Percentiles rank a stretch among this genome's conserved stretches.
Evolutionary conservation across 37 sponge, comb jelly and placozoan species (phyloP).

Genomic region (Cliona cf. orientalis): DNA sequence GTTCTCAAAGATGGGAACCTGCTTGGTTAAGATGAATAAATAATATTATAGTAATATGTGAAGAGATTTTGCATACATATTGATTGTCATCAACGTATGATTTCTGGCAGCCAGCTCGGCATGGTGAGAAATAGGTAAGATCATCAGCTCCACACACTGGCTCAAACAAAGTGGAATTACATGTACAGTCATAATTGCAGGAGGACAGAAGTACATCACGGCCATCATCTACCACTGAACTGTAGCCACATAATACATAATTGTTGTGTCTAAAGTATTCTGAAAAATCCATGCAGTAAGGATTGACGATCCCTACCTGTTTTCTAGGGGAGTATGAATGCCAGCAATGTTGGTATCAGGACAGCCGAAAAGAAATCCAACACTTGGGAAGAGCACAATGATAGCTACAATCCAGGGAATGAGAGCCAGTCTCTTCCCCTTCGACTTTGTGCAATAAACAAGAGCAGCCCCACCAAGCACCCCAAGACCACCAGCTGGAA

Average conservation of each 20-base stretch:
- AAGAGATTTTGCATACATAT: neutral
- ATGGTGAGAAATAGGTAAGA: conserved; percentile 61
- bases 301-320: no score
- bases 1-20: conserved; percentile 39
- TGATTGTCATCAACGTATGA: neutral
- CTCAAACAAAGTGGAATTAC: conserved; percentile 45
- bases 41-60: neutral
- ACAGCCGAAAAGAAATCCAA: conserved; percentile 37
- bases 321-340: conserved; percentile 15
- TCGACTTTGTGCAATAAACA: conserved; percentile 22
- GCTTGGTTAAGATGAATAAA: neutral
- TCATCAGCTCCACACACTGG: conserved; percentile 70
- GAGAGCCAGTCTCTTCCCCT: conserved; percentile 42
- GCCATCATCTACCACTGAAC: no score
- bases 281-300: no score
- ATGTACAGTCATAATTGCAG: conserved; percentile 43
- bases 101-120: conserved; percentile 21
- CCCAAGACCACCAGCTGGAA: conserved; percentile 40
- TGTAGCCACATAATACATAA: neutral
- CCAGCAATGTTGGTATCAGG: conserved; percentile 24
- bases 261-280: no score
- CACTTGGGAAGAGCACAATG: conserved; percentile 10
- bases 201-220: conserved; percentile 13
- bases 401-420: conserved; percentile 21
- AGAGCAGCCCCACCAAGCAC: conserved; percentile 20